Evolutionary conservation across 2,113 vertebrate species (phyloP), one percentile per base, ranked within the genome.

Genomic region (Salvator merianae): DNA sequence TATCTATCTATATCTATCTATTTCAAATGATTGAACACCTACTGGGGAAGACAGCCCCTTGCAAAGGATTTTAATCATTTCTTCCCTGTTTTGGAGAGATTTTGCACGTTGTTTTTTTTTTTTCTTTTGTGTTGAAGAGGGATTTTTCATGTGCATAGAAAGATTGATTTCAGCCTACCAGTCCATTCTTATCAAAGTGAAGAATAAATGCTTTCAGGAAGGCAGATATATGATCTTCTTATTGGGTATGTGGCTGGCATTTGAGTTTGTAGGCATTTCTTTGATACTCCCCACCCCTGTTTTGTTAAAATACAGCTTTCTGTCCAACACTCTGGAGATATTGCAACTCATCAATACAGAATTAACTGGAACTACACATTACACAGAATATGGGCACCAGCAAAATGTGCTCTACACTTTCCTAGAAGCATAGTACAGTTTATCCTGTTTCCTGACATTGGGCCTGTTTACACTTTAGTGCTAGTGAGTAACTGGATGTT

Each of bases 301-400:
- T 24, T 18, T 50, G 4, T 26, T 78, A 69, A n/a, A 68, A 20
- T 32, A 14, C 0, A 0, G n/a, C 72, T 74, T 40, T 5, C 5
- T 14, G n/a, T 14, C 68, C 32, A 34, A 34, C 68, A 18, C 36
- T 26, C 24, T 43, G 24, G 24, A 43, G 71, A 28, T 20, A 7
- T 43, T 43, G 10, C 50, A 53, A 14, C 7, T 70, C 69, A 38
- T 14, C 34, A 30, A 16, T 38, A 8, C 16, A 47, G 43, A 53
- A 36, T 36, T 32, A 24, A 18, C 6, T 14, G 66, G 66, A 66
- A 74, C 40, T 16, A n/a, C 10, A 50, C 36, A 30, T n/a, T 47
- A 5, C 28, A 50, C 13, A 50, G 53, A 53, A 76, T 18, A 76
- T 2, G 3, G 43, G 30, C n/a, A 2, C 14, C 7, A 50, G 24